Base-by-base conservation (phyloP, 2,113 vertebrate genomes). In the Syngnathus typhle region DNA sequence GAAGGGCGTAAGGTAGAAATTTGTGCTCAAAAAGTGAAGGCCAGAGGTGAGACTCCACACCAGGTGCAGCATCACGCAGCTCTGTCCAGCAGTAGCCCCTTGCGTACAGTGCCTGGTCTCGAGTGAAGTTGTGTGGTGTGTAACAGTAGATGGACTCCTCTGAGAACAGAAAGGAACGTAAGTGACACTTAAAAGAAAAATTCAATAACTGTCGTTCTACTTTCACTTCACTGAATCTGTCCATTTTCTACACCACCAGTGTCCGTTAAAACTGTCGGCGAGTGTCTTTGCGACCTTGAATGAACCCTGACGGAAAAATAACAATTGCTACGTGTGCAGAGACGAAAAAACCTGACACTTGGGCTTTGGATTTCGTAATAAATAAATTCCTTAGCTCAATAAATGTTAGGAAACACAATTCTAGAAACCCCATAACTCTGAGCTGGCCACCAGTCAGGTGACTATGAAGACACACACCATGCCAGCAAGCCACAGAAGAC, bases 111-210 rank as follows among this genome's bases (percentile, higher is more conserved):
- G 97, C 97, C 92, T 99, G 97, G 90, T 99, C 97, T 72, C 97
- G 93, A 81, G 97, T 99, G 92, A 99, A 99, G 94, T 99, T 99
- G 93, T 96, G 94, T 19, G 97, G 96, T 77, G 97, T 99, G 71
- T 99, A 99, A 91, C 97, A 99, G 92, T 99, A 99, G 87, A 99
- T 99, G 82, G 96, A 96, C 71, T 99, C 97, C 93, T 99, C 97
- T 99, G 91, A 85, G 81, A 41, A 73, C 68, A 74, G 47, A 10
- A 78, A 60, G 73, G 15, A 54, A 73, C 13, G 3, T 69, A 56
- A 77, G 3, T 39, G 32, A 69, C 16, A 77, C 60, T 41, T 4
- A 36, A 13, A n/a, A n/a, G n/a, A n/a, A 49, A 19, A 52, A 4
- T 10, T 9, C 49, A 21, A 52, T n/a, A 52, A 52, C 19, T 21